Conservation (phyloP, 2,113 vertebrate species). For the Eulacestoma nigropectus region DNA sequence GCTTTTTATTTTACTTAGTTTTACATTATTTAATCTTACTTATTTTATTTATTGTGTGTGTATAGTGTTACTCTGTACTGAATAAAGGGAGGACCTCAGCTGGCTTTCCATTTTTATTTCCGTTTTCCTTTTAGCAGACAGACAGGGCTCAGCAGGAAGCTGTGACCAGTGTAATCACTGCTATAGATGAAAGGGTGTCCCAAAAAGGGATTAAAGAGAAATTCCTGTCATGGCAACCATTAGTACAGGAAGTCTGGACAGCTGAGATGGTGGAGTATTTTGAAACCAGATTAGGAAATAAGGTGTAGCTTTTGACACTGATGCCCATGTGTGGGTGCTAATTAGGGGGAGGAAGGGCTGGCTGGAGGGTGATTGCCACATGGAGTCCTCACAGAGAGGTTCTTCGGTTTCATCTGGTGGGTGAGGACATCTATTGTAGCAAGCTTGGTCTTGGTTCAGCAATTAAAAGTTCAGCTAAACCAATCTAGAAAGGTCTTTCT, state of each 20-base stretch:
- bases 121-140: background rate
- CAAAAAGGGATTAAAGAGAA: constrained; percentile 38
- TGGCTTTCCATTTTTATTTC: background rate
- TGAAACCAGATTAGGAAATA: constrained; percentile 33
- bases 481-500: background rate
- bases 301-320: background rate
- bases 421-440: background rate
- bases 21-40: background rate
- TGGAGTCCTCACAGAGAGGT: background rate
- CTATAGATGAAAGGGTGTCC: background rate
- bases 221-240: constrained; percentile 12
- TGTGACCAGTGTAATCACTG: background rate
- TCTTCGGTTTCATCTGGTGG: background rate
- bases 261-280: background rate
- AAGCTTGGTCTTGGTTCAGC: background rate
- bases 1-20: background rate
- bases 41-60: background rate
- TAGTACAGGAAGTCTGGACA: constrained; percentile 26
- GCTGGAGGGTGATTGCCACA: background rate
- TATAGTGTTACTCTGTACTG: background rate
- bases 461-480: background rate
- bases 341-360: background rate
- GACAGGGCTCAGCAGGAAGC: background rate
- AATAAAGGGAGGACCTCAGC: background rate
- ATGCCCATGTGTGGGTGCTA: background rate